Evolutionary conservation across 92 coral and sea anemone genomes (phyloP), one percentile per base, ranked within the genome.

Genomic region (Montipora capitata): DNA sequence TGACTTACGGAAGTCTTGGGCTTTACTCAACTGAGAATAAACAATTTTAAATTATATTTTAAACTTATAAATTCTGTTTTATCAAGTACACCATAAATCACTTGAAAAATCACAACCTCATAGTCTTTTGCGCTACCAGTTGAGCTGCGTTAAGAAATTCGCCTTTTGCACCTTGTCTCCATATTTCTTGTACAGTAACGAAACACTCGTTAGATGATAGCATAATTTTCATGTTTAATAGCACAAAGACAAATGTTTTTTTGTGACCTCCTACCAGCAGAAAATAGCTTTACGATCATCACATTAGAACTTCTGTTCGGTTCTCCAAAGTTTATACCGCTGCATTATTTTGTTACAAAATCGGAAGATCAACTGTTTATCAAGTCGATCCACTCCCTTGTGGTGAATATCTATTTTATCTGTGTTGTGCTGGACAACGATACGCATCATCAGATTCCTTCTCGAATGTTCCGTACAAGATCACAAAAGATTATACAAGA

Each of bases 391-490:
- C 71, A 42, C 17, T 69, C n/a, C 68, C 52, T 10, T 68, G 13
- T 81, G 41, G 9, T 68, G 67, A 68, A 81, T 81, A 69, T 40
- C 77, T 51, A 52, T 48, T 52, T 68, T 68, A 81, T 81, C 85
- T 10, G 58, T 15, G 44, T 68, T 40, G 3, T 3, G 40, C 14
- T 65, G 13, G n/a, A 68, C 64, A 5, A 15, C 75, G 67, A 81
- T 68, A 69, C 77, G 65, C 77, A 81, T 81, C 77, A 49, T 40
- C 56, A 71, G 74, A 83, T 83, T 72, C 87, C 87, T 83, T 83
- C 87, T 72, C 57, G 87, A 83, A 83, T 73, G 71, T 72, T 83
- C 87, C 42, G 70, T 80, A 65, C 7, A 7, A 38, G 49, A 52
- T 51, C 40, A 81, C 85, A 81, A 81, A 68, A 81, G 77, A 69